Evolutionary conservation across 2,888 invertebrate species (phyloP).

Genomic region (Creontiades dilutus): DNA sequence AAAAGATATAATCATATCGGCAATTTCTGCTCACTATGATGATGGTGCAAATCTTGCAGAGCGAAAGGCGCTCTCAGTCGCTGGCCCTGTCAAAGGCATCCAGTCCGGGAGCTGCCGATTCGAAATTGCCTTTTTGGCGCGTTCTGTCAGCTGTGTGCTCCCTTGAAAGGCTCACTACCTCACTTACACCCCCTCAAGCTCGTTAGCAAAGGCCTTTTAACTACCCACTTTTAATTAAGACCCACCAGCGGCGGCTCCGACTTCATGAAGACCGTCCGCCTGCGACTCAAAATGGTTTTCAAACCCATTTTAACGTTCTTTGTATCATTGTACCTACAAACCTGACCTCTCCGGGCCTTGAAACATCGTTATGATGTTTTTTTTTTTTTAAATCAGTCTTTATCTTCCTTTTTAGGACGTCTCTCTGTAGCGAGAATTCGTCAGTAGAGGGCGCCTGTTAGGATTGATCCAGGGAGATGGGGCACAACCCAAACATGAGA

Average conservation of each 20-base stretch:
- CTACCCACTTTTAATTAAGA: constrained; percentile 42
- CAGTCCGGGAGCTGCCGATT: constrained; percentile 12
- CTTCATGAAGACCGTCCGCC: neutral
- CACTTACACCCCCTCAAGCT: constrained; percentile 51
- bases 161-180: constrained; percentile 21
- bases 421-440: too few relatives aligned
- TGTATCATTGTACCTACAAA: constrained; percentile 8
- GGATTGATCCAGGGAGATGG: too few relatives aligned
- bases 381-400: too few relatives aligned
- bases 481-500: too few relatives aligned
- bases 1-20: constrained; percentile 28
- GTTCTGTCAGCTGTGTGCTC: constrained; percentile 2
- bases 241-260: constrained; percentile 9
- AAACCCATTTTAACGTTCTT: neutral
- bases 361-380: too few relatives aligned
- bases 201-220: constrained; percentile 38
- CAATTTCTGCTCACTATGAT: neutral
- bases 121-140: constrained; percentile 26
- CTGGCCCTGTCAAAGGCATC: neutral
- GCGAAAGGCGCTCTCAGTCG: constrained; percentile 12
- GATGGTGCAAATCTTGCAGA: neutral
- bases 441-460: too few relatives aligned
- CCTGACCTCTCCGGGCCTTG: neutral
- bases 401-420: too few relatives aligned
- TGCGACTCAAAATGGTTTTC: neutral